These are phyloP conservation scores for Vireo altiloquus DNA, from an alignment of 2,113 vertebrate species.

Conservation along the genomic window DNA sequence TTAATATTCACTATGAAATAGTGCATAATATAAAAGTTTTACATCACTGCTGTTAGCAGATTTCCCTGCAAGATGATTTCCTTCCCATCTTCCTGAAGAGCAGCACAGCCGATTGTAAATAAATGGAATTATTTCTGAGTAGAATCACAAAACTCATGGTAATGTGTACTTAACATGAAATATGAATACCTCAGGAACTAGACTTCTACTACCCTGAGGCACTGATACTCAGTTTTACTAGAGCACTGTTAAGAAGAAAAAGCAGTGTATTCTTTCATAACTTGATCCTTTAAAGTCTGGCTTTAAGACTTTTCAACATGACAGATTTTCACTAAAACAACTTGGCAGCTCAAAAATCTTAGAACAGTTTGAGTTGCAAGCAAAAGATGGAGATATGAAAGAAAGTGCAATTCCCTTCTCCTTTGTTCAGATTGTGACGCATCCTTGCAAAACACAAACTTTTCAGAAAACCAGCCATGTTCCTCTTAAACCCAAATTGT, in stretches of 20 bases:
- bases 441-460: not conserved
- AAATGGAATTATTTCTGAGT: slow-evolving; percentile 13
- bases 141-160: not conserved
- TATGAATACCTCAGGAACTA: not conserved
- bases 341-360: not conserved
- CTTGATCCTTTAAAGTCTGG: slow-evolving; percentile 16
- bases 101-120: not conserved
- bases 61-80: not conserved
- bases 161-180: not conserved
- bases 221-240: not conserved
- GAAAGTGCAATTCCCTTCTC: not conserved
- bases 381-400: not conserved
- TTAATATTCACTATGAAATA: not conserved
- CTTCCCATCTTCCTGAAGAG: not conserved
- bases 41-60: not conserved
- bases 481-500: not conserved
- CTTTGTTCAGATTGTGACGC: not conserved
- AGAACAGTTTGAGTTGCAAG: not conserved
- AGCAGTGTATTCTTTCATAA: not conserved
- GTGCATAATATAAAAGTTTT: not conserved
- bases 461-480: not conserved
- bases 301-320: slow-evolving; percentile 29
- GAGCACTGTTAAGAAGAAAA: not conserved
- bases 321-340: slow-evolving; percentile 21
- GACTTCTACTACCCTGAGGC: not conserved